Conservation (phyloP, 2,113 vertebrate genomes). For the Haemorhous mexicanus region DNA sequence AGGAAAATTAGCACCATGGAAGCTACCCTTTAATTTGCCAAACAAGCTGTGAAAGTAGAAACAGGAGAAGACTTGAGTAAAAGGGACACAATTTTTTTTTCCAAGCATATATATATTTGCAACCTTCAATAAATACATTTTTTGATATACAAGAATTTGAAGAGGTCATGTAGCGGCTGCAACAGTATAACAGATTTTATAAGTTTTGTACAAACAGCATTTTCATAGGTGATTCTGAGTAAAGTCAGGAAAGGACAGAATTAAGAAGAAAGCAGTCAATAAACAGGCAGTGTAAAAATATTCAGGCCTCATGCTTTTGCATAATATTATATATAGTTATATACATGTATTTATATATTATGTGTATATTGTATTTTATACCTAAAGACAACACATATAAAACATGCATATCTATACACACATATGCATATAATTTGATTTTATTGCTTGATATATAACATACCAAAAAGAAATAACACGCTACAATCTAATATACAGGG, state of each 20-base stretch:
- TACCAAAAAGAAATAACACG: background rate
- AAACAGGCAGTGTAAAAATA: background rate
- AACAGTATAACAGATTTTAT: background rate
- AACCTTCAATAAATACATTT: background rate
- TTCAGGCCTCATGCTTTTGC: background rate
- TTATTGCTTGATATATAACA: background rate
- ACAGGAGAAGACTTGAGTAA: background rate
- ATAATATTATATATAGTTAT: background rate
- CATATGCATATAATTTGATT: background rate
- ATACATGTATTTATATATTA: background rate
- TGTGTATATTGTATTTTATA: background rate
- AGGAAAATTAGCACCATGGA: background rate
- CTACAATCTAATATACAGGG: fast-evolving
- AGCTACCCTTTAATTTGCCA: background rate
- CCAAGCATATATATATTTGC: background rate
- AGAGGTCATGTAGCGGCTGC: background rate
- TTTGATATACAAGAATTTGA: background rate
- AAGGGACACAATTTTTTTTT: background rate
- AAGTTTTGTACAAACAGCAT: background rate
- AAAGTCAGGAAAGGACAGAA: background rate
- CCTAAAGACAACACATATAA: background rate
- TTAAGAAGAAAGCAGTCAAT: background rate
- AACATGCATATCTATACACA: background rate
- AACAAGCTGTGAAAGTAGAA: background rate
- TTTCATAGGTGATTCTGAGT: background rate